Percentiles rank a stretch among this genome's conserved stretches.
phyloP scores from a whole-genome alignment of 2,888 invertebrate species.

The Sarcophaga subvicina region DNA sequence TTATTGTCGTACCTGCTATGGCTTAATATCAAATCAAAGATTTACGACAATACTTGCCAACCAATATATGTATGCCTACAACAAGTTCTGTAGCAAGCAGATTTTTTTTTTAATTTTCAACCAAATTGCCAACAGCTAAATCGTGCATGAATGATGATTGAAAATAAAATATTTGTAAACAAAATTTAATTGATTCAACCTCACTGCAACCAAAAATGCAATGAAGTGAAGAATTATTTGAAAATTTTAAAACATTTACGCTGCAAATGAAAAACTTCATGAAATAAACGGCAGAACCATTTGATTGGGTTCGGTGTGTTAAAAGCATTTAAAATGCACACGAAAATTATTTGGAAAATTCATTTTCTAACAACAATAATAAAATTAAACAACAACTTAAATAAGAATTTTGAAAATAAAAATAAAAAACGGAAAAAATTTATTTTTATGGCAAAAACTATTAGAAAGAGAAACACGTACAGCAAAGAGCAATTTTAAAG shows the following conservation, averaged over 20 bases:
- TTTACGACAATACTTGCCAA: too few relatives aligned
- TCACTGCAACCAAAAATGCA: not conserved
- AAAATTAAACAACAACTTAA: not conserved
- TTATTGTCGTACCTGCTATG: too few relatives aligned
- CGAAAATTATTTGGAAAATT: slow-evolving; percentile 24
- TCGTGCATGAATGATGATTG: not conserved
- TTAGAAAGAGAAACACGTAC: slow-evolving; percentile 1
- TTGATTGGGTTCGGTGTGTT: not conserved
- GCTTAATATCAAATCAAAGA: too few relatives aligned
- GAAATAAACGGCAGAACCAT: too few relatives aligned
- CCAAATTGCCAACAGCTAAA: too few relatives aligned
- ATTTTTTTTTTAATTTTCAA: too few relatives aligned
- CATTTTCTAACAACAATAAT: slow-evolving; percentile 24
- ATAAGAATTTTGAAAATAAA: not conserved
- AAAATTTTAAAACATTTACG: not conserved
- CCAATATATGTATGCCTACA: too few relatives aligned
- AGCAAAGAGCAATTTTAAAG: not conserved
- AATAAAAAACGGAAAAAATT: slow-evolving; percentile 8
- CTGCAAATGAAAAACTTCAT: too few relatives aligned
- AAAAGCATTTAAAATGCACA: slow-evolving; percentile 33
- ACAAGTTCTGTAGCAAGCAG: too few relatives aligned
- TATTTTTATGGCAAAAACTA: slow-evolving; percentile 19
- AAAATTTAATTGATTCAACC: not conserved
- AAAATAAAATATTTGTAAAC: not conserved
- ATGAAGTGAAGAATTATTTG: not conserved